phyloP scores from a whole-genome alignment of 2,797 vertebrate species.

The Anabacerthia variegaticeps region DNA sequence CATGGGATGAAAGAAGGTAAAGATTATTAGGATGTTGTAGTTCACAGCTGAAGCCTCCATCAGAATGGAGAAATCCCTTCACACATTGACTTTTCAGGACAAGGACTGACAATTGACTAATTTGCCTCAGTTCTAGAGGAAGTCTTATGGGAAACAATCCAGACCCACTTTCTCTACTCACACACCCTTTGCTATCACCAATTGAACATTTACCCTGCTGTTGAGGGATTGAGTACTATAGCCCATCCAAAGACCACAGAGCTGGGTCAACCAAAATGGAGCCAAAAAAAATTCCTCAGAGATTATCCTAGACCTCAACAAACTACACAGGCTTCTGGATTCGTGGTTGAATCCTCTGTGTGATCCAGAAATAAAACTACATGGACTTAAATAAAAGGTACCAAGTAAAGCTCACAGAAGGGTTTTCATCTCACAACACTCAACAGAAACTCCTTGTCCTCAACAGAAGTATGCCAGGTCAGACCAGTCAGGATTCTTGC shows the following conservation, averaged over 20 bases:
- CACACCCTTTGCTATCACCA: not conserved
- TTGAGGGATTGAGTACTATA: not conserved
- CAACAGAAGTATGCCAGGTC: not conserved
- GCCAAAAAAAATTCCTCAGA: not conserved
- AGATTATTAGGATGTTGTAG: not conserved
- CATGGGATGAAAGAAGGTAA: not conserved
- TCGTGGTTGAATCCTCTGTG: not conserved
- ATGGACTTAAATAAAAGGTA: not conserved
- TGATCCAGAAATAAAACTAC: not conserved
- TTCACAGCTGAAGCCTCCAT: not conserved
- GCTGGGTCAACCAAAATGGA: not conserved
- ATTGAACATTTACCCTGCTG: not conserved
- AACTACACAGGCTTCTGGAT: not conserved
- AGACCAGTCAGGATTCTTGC: conserved; percentile 5
- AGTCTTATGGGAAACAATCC: not conserved
- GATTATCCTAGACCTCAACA: not conserved
- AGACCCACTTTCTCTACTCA: not conserved
- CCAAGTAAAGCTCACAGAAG: not conserved
- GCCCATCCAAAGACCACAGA: not conserved
- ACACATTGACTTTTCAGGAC: not conserved
- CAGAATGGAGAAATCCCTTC: not conserved
- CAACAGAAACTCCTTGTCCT: not conserved
- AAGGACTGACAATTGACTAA: not conserved
- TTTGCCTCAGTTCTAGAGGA: not conserved
- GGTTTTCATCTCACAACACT: not conserved